Evolutionary conservation across 2,113 vertebrate genomes (phyloP), one percentile per base, ranked within the genome.

Genomic region (Sinocyclocheilus anshuiensis): DNA sequence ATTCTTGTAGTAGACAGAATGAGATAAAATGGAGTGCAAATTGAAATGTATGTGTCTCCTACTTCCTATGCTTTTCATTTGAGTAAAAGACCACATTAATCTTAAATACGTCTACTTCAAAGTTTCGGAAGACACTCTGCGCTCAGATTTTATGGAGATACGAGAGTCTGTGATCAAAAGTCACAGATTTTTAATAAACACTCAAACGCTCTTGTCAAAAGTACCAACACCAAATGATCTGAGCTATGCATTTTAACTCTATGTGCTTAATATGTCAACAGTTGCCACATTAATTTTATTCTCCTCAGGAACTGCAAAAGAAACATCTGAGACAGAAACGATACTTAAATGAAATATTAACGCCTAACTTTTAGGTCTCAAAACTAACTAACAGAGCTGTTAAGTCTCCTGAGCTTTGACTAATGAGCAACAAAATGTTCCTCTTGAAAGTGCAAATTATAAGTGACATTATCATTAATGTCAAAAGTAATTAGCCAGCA

Each of bases 381-480:
- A 75, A 75, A 45, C 39, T 13, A 75, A 12, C 71, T 45, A 22
- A 75, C 22, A 48, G 39, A n/a, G 39, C 20, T 45, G 42, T 75
- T n/a, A 45, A 45, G 39, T 75, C 72, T 24, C 72, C 72, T 48
- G 39, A 48, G 72, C 72, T 76, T 48, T 26, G n/a, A 59, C 26
- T 33, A 53, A 78, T 36, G 18, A 82, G 80, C 61, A 69, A 69
- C 36, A 67, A 26, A 82, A 82, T 29, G 24, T 29, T 45, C 24
- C 36, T 18, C 22, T 67, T 5, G 15, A 48, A 69, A 22, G 80
- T 29, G 42, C 16, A 8, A 69, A 69, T 33, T 36, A 48, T 11
- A 78, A 61, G 77, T 59, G 53, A 80, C 29, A 61, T 72, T 50
- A 36, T 71, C 26, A 55, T 83, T 48, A 81, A 81, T 83, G 45